phyloP scores from a whole-genome alignment of 1,140 invertebrate species.

The Leptinotarsa defecta region DNA sequence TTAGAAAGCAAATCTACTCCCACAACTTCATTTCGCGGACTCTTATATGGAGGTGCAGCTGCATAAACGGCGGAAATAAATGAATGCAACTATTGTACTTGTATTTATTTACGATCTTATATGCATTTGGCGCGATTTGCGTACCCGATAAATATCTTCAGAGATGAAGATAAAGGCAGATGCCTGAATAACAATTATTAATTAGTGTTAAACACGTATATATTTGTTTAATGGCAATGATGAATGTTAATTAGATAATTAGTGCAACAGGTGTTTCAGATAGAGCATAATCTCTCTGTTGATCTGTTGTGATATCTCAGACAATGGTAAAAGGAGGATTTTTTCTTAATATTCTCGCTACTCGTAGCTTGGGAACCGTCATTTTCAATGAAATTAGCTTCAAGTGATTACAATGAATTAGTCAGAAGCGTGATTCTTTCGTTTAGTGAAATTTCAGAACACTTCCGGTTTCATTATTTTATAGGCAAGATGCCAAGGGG shows the following conservation, averaged over 20 bases:
- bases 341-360: too few species aligned
- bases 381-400: too few species aligned
- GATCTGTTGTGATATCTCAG: neutral
- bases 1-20: neutral
- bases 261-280: conserved; percentile 4
- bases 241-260: conserved; percentile 9
- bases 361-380: too few species aligned
- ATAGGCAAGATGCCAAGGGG: too few species aligned
- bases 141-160: neutral
- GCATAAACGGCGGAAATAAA: neutral
- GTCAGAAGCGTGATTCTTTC: too few species aligned
- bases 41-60: neutral
- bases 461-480: too few species aligned
- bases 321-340: neutral
- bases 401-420: too few species aligned
- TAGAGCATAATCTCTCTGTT: neutral
- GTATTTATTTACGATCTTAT: neutral
- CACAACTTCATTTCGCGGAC: neutral
- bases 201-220: conserved; percentile 6
- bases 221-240: conserved; percentile 6
- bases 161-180: neutral
- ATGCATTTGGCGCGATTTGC: neutral
- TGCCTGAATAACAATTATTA: neutral
- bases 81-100: neutral
- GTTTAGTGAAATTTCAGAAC: too few species aligned